Percentiles rank a stretch among this genome's conserved stretches.
Conservation (phyloP, 1,140 invertebrate genomes). For the Drosophila parvula region DNA sequence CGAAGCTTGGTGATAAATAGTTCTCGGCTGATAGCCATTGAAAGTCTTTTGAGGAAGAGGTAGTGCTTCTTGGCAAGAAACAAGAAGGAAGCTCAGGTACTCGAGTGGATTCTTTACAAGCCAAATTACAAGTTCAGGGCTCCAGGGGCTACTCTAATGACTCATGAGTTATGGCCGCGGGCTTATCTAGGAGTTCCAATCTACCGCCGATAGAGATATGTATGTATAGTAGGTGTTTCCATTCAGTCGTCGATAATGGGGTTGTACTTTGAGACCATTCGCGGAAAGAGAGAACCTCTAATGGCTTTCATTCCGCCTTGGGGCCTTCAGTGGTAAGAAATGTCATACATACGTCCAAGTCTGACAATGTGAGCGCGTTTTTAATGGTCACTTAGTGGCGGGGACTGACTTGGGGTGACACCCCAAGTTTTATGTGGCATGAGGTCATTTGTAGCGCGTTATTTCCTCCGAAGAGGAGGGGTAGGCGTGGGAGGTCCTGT, state of each 20-base stretch:
- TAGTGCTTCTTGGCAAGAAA: neutral
- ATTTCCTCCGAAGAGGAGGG: conserved; percentile 1
- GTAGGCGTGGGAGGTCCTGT: conserved; percentile 16
- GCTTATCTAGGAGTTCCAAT: conserved; percentile 33
- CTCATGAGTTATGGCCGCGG: conserved; percentile 20
- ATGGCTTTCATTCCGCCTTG: conserved; percentile 11
- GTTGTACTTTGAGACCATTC: conserved; percentile 37
- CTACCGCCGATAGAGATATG: conserved; percentile 15
- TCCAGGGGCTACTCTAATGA: conserved; percentile 12
- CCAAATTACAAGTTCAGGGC: conserved; percentile 22
- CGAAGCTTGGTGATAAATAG: neutral
- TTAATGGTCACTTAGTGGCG: conserved; percentile 24
- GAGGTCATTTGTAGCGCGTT: conserved; percentile 28
- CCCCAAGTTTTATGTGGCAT: conserved; percentile 21
- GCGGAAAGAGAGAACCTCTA: conserved; percentile 9
- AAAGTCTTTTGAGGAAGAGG: neutral
- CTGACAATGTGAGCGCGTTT: conserved; percentile 19
- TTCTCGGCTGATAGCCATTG: neutral
- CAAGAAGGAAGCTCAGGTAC: neutral
- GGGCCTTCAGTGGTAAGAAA: conserved; percentile 1
- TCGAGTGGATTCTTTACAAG: neutral
- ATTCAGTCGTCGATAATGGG: conserved; percentile 26
- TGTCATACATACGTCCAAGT: conserved; percentile 23
- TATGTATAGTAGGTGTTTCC: neutral
- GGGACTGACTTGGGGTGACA: neutral